Percentiles rank a stretch among this genome's conserved stretches.
These are phyloP conservation scores for Campoletis raptor DNA, from an alignment of 2,888 invertebrate species.

Conservation along the genomic window DNA sequence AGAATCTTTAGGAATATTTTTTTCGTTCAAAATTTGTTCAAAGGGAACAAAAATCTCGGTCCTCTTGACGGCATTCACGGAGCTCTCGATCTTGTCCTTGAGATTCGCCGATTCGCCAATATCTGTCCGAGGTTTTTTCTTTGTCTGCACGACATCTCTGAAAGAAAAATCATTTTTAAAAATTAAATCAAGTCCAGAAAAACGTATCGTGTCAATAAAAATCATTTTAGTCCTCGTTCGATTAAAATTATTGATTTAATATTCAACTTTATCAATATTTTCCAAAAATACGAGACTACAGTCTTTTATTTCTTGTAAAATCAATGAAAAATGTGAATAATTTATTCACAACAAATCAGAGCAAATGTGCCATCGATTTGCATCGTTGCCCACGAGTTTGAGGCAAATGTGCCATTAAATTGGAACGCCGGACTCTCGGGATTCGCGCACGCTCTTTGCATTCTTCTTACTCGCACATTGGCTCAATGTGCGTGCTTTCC, in stretches of 20 bases:
- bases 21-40: conserved; percentile 88
- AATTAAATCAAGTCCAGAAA: conserved; percentile 29
- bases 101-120: conserved; percentile 85
- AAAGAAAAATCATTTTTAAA: conserved; percentile 32
- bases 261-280: neutral
- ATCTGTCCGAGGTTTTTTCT: conserved; percentile 86
- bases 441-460: neutral
- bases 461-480: conserved; percentile 1
- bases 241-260: neutral
- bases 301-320: neutral
- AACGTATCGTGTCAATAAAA: neutral
- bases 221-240: neutral
- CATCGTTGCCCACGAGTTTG: neutral
- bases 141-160: conserved; percentile 86
- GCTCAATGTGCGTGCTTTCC: neutral
- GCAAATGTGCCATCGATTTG: neutral
- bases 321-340: neutral
- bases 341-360: neutral
- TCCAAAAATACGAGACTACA: neutral
- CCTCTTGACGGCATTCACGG: conserved; percentile 88
- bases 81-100: conserved; percentile 86
- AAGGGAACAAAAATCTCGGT: conserved; percentile 89
- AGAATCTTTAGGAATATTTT: conserved; percentile 79
- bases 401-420: neutral
- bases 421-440: neutral